phyloP scores from a whole-genome alignment of 1,140 invertebrate species.

The Wasmannia auropunctata region DNA sequence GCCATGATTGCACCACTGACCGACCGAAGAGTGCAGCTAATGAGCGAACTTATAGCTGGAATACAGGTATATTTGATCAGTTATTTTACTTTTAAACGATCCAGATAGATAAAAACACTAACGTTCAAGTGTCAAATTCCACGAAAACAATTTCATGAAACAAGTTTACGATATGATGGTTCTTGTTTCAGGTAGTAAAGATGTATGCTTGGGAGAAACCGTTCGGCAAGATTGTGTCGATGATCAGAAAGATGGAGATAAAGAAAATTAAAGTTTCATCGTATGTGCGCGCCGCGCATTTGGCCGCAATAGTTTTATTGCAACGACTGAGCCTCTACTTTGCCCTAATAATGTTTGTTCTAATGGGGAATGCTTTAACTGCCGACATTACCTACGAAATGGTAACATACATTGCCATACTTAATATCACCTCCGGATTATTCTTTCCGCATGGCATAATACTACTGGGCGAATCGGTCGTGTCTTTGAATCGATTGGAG shows the following conservation, averaged over 20 bases:
- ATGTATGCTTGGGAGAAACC: constrained; percentile 93
- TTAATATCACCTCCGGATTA: constrained; percentile 88
- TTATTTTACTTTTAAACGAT: too few relatives aligned
- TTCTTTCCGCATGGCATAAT: constrained; percentile 91
- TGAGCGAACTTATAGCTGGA: constrained; percentile 91
- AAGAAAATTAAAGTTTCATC: constrained; percentile 89
- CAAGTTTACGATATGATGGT: neutral
- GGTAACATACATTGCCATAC: constrained; percentile 90
- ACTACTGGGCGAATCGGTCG: constrained; percentile 87
- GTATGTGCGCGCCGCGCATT: constrained; percentile 90
- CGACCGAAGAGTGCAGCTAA: constrained; percentile 91
- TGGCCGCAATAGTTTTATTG: constrained; percentile 90
- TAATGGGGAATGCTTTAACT: constrained; percentile 88
- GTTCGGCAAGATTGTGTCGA: constrained; percentile 87
- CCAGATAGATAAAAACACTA: too few relatives aligned
- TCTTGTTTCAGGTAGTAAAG: constrained; percentile 88
- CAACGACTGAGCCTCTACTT: constrained; percentile 91
- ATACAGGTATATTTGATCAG: constrained; percentile 86
- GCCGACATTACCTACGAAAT: constrained; percentile 88
- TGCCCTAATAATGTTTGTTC: constrained; percentile 89
- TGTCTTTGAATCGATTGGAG: constrained; percentile 88
- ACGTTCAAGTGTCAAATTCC: neutral
- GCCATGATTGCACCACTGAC: constrained; percentile 82
- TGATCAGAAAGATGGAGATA: constrained; percentile 88
- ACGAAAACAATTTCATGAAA: neutral